Evolutionary conservation across 2,888 invertebrate species (phyloP).

Genomic region (Melanargia galathea): DNA sequence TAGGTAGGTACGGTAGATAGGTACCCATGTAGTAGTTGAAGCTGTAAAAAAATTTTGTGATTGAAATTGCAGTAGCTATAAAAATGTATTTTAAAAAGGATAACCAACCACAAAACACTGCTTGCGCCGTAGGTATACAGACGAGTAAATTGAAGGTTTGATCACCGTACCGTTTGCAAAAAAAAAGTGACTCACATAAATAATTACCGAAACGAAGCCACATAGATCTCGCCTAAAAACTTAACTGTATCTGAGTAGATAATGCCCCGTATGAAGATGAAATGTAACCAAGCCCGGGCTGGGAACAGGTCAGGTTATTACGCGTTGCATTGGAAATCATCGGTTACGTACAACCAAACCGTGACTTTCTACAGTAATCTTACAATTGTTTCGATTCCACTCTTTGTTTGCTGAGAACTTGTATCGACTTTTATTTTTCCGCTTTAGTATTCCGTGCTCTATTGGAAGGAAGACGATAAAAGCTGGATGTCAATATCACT

Average conservation of each 20-base stretch:
- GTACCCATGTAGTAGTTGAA: neutral
- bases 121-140: neutral
- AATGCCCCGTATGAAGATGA: constrained; percentile 30
- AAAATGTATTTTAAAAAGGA: constrained; percentile 2
- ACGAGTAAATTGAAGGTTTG: constrained; percentile 22
- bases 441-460: constrained; percentile 43
- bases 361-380: constrained; percentile 52
- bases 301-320: constrained; percentile 55
- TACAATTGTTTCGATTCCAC: constrained; percentile 46
- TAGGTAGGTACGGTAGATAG: neutral
- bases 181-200: constrained; percentile 16
- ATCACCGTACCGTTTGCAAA: constrained; percentile 22
- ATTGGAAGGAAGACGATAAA: neutral
- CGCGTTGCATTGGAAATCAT: constrained; percentile 67
- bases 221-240: constrained; percentile 25
- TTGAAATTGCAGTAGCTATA: too few species aligned
- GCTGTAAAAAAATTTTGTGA: too few species aligned
- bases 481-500: neutral
- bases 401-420: constrained; percentile 48
- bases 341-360: constrained; percentile 53
- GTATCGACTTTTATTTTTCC: constrained; percentile 24
- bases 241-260: constrained; percentile 29
- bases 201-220: constrained; percentile 24
- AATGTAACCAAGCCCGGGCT: constrained; percentile 45
- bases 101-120: constrained; percentile 11